These are phyloP conservation scores for Strix aluco DNA, from an alignment of 2,113 vertebrate species.

Conservation along the genomic window DNA sequence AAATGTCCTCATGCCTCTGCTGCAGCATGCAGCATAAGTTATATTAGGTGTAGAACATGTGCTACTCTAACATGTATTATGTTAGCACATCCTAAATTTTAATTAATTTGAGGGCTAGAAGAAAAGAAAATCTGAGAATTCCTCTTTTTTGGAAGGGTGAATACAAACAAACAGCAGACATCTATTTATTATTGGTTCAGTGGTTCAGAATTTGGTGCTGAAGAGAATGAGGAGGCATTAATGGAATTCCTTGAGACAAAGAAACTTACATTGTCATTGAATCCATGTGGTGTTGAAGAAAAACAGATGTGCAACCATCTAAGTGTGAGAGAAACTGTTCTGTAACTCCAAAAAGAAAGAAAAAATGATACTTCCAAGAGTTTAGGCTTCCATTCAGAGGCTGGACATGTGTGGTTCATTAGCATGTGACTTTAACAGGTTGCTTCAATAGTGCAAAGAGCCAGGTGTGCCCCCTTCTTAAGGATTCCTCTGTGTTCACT, in stretches of 20 bases:
- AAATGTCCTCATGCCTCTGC: not conserved
- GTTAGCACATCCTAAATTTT: not conserved
- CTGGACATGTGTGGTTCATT: accelerated
- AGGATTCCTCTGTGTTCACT: not conserved
- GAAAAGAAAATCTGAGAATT: not conserved
- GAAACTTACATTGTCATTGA: not conserved
- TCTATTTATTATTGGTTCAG: not conserved
- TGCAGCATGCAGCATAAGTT: not conserved
- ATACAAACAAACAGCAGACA: not conserved
- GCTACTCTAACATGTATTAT: not conserved
- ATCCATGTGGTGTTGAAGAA: not conserved
- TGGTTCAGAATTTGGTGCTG: not conserved
- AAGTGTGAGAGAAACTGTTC: not conserved
- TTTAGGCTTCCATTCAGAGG: not conserved
- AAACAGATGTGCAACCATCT: not conserved
- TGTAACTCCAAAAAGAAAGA: not conserved
- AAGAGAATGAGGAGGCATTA: not conserved
- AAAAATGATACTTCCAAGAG: not conserved
- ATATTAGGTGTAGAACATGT: not conserved
- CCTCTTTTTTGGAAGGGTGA: not conserved
- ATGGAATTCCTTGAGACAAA: not conserved
- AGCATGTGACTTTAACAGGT: not conserved
- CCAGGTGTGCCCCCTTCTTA: not conserved
- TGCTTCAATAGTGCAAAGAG: not conserved
- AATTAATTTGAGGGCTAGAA: not conserved